Evolutionary conservation across 2,797 vertebrate species (phyloP), one percentile per base, ranked within the genome.

Genomic region (Steatocranus sp.): DNA sequence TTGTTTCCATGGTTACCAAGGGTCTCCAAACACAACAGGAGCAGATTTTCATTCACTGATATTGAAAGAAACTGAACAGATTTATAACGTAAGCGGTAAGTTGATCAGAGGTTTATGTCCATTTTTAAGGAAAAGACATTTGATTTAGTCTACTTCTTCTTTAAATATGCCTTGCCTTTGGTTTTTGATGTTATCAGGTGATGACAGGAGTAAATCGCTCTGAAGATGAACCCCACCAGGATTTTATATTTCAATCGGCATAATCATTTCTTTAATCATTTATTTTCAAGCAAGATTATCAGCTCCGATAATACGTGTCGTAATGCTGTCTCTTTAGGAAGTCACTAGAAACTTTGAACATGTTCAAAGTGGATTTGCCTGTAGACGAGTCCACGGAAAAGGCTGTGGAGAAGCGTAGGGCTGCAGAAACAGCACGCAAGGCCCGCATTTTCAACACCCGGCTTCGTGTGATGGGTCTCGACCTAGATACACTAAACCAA

Each of bases 391-490:
- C 84, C 11, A 63, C 6, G 12, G 82, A 83, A 27, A 87, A 48
- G 27, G 91, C 88, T 9, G 81, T 93, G 74, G 94, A 93, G 53
- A 91, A 92, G 34, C 90, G 94, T 3, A 89, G 90, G 78, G 76
- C 88, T 70, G 95, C 94, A 51, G 96, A 96, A 80, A 51, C 81
- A 6, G 89, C 84, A 15, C 95, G 96, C 43, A 94, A 90, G 51
- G 89, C 81, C 20, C 89, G 95, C 2, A 94, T 97, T 63, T 96
- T 94, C 53, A 94, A 94, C 83, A 83, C 95, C 18, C 86, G 92
- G 50, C 79, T 48, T 3, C 92, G 96, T 25, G 91, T 96, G 50
- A 93, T 97, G 53, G 96, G 96, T 23, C 18, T 97, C 1, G 96
- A 97, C 25, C 3, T 89, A 18, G 79, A 89, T 6, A 83, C 79